Evolutionary conservation across 2,113 vertebrate genomes (phyloP), one percentile per base, ranked within the genome.

Genomic region (Takifugu bimaculatus): DNA sequence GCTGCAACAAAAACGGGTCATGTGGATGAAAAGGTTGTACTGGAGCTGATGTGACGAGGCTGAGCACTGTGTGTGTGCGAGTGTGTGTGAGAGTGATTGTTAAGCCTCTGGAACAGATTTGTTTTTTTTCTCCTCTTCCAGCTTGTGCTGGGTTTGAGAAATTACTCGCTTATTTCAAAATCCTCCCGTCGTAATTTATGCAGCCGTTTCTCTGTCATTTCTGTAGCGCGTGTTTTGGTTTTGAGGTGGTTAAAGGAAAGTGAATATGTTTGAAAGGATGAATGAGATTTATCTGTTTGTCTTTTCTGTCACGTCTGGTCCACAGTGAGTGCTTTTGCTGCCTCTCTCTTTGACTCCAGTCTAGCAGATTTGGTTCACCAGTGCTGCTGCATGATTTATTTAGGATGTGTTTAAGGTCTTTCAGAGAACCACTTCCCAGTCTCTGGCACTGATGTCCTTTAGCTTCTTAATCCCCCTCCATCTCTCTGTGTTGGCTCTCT

Each of bases 341-440:
- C 44, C 54, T 50, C 75, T 82, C 64, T 54, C 53, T 63, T 70
- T 13, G 61, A 65, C 57, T 78, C 64, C 13, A 50, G 58, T 63
- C 61, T 66, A 54, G 35, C 60, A 78, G 74, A 79, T 83, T 71
- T 82, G 72, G 80, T 75, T 79, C 77, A 81, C 61, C 42, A 45
- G 65, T 68, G 67, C 75, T 82, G 43, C 71, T 74, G 60, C 71
- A 87, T 88, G 80, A 86, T 86, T 88, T 84, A 88, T 87, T 89
- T 81, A 87, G 75, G 65, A 71, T 80, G 77, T 68, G 70, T 57
- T 76, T 42, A 20, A 71, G 74, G 78, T 78, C 77, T 74, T 82
- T 78, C 61, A 73, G 75, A 68, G 69, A 65, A 68, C 81, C 54
- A 12, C 75, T 76, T 77, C 63, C 57, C 43, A 13, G 42, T 51